phyloP scores from a whole-genome alignment of 2,888 invertebrate genomes.

The Dryobota labecula region DNA sequence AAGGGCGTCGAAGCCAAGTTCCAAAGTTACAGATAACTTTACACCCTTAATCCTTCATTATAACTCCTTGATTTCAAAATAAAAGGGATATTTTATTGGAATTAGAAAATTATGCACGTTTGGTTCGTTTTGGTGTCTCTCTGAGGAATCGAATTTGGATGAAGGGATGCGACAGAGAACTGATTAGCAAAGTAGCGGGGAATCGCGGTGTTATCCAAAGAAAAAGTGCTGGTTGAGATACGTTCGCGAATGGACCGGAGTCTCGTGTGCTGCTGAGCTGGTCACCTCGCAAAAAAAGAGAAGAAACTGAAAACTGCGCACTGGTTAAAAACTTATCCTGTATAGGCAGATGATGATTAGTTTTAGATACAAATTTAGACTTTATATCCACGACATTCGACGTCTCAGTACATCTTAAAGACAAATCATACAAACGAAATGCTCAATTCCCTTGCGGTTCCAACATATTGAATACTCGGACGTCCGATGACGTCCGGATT shows the following conservation, averaged over 20 bases:
- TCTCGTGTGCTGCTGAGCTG: too few species aligned
- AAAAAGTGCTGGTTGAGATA: too few species aligned
- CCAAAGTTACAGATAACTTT: constrained; percentile 44
- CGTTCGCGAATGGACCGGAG: too few species aligned
- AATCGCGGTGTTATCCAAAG: too few species aligned
- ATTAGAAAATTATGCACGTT: constrained; percentile 28
- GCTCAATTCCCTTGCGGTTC: constrained; percentile 35
- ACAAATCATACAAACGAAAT: constrained; percentile 22
- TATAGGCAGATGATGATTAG: too few species aligned
- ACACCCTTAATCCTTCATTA: constrained; percentile 38
- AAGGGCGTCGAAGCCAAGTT: constrained; percentile 30
- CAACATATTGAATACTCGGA: constrained; percentile 49
- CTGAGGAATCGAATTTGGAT: background rate
- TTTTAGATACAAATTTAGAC: too few species aligned
- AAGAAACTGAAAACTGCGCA: too few species aligned
- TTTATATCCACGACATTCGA: too few species aligned
- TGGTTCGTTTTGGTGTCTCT: background rate
- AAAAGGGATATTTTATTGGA: constrained; percentile 32
- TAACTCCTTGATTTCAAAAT: constrained; percentile 43
- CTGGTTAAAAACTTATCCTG: too few species aligned
- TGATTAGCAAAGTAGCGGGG: too few species aligned
- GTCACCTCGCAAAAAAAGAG: too few species aligned
- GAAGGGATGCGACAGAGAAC: too few species aligned
- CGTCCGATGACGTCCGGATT: constrained; percentile 26
- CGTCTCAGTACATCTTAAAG: constrained; percentile 11